Evolutionary conservation across 30 jellyfish, hydroid and myxozoan species (phyloP), one percentile per base, ranked within the genome.

Genomic region (Aurelia aurita): DNA sequence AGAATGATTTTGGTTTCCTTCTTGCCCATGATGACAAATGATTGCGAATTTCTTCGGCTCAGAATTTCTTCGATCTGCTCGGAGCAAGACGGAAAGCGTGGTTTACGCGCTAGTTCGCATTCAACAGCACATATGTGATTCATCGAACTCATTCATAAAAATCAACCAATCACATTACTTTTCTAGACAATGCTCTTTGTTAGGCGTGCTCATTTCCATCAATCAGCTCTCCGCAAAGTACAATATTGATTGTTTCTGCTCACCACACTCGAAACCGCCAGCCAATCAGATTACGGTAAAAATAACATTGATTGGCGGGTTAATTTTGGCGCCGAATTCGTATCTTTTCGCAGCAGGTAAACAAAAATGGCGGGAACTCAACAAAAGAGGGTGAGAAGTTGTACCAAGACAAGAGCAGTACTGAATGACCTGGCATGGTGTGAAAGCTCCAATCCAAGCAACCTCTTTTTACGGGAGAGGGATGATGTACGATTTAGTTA

Each of bases 1-100:
- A 88, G 79, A 69, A 62, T 51, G 35, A 88, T 79, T 53, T 73
- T 88, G 35, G 92, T 88, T 57, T 88, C 96, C 69, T 88, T 88
- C 80, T 88, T 88, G 57, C 81, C 89, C 96, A 88, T 88, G 81
- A 28, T 55, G 69, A 3, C 20, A 58, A 63, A 46, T 20, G 35
- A 20, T 4, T 4, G 82, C 22, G 10, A 20, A 34, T 51, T 13
- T 18, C 22, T n/a, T 35, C 31, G 74, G 19, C 15, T 2, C 22
- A 43, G 18, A 16, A 74, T 5, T 74, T 55, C 35, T 21, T 6
- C 77, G 23, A 10, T 26, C 5, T 44, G 49, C 15, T 21, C 25
- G 10, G 61, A 58, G 46, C 15, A 55, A 14, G 63, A 27, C 2
- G 39, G 14, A 46, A 31, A 51, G 68, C 76, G 84, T 64, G 83